Evolutionary conservation across 2,113 vertebrate genomes (phyloP), one percentile per base, ranked within the genome.

Genomic region (Oxygymnocypris stewartii): DNA sequence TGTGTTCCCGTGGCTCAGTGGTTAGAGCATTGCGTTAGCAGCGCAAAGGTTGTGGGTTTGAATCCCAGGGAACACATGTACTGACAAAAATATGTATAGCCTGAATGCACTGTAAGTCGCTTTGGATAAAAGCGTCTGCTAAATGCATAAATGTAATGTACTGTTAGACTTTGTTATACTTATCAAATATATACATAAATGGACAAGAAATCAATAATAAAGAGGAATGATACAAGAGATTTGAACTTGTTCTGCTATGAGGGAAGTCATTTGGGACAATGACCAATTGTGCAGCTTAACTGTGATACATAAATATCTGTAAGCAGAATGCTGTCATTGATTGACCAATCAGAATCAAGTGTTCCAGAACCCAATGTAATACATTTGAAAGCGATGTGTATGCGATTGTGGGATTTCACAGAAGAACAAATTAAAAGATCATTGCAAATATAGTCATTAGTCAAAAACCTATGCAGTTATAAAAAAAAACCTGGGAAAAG

Each of bases 401-500:
- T 40, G 35, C 4, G 69, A 71, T 18, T 71, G 16, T 71, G 16
- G 18, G 8, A 73, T 23, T 73, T 73, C 69, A 23, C 69, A 73
- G 69, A 40, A 73, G 31, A 69, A 37, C 67, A 37, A 69, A 69
- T 69, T 7, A 35, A 35, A 69, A 37, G 18, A 40, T 23, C 35
- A 73, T 1, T 73, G 69, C 69, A 73, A 73, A 73, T 73, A 73
- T 8, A 71, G 67, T 69, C 31, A 69, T 6, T 35, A 69, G 65
- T 69, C 14, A 69, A 69, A 69, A 69, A 7, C 31, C 65, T 67
- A 14, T 71, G 35, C 67, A 8, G 8, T 71, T 67, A 28, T 5
- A 71, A 20, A 71, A 4, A n/a, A n/a, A 18, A 18, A 4, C 18
- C 2, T 10, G 35, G 31, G 31, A 59, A 9, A 20, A 59, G 57